phyloP scores from a whole-genome alignment of 2,797 vertebrate species.

The Streptopelia turtur region DNA sequence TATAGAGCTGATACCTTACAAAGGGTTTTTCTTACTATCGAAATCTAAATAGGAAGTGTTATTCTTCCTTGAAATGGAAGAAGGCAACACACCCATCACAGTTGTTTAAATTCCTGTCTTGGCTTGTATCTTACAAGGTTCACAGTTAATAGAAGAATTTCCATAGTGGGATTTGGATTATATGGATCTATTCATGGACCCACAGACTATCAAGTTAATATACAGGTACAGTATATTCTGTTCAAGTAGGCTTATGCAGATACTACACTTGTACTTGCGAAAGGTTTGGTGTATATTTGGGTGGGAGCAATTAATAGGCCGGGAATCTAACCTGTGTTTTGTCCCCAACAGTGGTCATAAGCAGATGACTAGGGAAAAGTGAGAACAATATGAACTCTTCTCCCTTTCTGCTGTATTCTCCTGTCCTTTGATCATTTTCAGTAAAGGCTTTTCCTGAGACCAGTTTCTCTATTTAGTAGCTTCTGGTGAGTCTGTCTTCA shows the following conservation, averaged over 20 bases:
- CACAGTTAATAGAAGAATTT: conserved; percentile 95
- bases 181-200: conserved; percentile 98
- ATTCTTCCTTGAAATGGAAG: background rate
- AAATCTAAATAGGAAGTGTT: background rate
- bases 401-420: background rate
- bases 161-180: conserved; percentile 94
- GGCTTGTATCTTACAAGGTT: conserved; percentile 80
- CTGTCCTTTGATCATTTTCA: background rate
- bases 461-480: background rate
- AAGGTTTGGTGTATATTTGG: background rate
- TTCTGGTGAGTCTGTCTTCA: background rate
- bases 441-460: background rate
- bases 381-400: background rate
- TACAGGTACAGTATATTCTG: conserved; percentile 85
- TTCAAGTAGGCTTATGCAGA: background rate
- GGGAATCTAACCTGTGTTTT: background rate
- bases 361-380: background rate
- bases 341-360: background rate
- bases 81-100: background rate
- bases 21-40: background rate
- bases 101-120: background rate
- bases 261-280: background rate
- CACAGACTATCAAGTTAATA: conserved; percentile 98
- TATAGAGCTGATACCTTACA: background rate
- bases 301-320: background rate